These are phyloP conservation scores for Theristus sp. DNA, from an alignment of 2,888 invertebrate species.

Conservation along the genomic window DNA sequence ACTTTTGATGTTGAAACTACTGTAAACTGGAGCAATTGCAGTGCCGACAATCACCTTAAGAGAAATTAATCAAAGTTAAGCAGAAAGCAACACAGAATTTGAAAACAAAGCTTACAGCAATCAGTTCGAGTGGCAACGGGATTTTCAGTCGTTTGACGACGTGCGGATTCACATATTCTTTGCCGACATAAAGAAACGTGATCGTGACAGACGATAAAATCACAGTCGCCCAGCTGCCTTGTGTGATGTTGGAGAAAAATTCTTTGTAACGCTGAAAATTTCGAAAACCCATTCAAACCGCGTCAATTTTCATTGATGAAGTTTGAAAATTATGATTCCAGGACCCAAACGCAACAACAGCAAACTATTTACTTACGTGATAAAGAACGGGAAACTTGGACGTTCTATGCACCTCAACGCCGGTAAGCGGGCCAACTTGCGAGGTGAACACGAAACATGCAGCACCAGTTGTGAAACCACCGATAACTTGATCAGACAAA, in stretches of 20 bases:
- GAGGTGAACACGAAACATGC: conserved; percentile 36
- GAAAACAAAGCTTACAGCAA: conserved; percentile 15
- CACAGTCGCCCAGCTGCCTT: conserved; percentile 32
- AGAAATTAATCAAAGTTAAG: neutral
- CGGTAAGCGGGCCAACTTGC: conserved; percentile 36
- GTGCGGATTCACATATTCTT: conserved; percentile 33
- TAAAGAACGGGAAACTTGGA: too few species aligned
- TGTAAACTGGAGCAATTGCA: neutral
- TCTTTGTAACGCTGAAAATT: neutral
- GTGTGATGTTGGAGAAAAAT: neutral
- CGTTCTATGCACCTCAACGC: conserved; percentile 30
- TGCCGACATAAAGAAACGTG: conserved; percentile 25
- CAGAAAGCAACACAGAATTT: neutral
- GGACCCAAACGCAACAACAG: too few species aligned
- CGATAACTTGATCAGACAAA: conserved; percentile 28
- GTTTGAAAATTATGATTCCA: too few species aligned
- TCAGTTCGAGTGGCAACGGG: conserved; percentile 31
- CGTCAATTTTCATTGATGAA: neutral
- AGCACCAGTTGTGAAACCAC: conserved; percentile 38
- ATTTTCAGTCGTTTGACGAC: conserved; percentile 31
- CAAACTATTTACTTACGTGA: too few species aligned
- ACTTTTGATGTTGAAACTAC: too few species aligned
- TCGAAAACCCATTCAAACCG: too few species aligned
- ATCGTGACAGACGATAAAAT: conserved; percentile 37
- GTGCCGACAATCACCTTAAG: neutral